These are phyloP conservation scores for Rotaria sp. DNA, from an alignment of 2,888 invertebrate species.

Conservation along the genomic window DNA sequence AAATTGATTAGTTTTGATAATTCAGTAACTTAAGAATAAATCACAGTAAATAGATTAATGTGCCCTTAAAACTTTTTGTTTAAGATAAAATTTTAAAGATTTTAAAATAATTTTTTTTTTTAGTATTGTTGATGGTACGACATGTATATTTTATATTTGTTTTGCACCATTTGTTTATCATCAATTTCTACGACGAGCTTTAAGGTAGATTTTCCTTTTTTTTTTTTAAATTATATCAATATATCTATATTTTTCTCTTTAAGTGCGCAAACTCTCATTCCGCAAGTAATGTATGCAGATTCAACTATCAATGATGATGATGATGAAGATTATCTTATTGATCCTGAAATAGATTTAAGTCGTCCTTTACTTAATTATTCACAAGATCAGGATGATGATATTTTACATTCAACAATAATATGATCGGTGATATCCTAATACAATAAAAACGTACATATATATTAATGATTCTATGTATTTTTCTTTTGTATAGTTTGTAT, in stretches of 20 bases:
- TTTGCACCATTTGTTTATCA: conserved; percentile 11
- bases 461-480: neutral
- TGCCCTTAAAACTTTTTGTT: too few relatives aligned
- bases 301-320: neutral
- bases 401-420: neutral
- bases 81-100: too few relatives aligned
- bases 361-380: neutral
- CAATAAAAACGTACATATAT: neutral
- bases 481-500: neutral
- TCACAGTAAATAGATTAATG: too few relatives aligned
- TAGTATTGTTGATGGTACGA: conserved; percentile 26
- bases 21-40: too few relatives aligned
- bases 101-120: neutral
- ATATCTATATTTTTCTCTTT: neutral
- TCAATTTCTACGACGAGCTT: conserved; percentile 10
- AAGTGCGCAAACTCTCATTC: neutral
- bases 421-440: neutral
- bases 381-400: neutral
- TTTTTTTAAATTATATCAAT: too few relatives aligned
- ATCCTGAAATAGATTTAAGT: neutral
- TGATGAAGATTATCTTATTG: neutral
- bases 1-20: too few relatives aligned
- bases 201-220: neutral
- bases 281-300: neutral
- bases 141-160: neutral